Evolutionary conservation across 2,888 invertebrate species (phyloP).

Genomic region (Torymus aiolomorphi): DNA sequence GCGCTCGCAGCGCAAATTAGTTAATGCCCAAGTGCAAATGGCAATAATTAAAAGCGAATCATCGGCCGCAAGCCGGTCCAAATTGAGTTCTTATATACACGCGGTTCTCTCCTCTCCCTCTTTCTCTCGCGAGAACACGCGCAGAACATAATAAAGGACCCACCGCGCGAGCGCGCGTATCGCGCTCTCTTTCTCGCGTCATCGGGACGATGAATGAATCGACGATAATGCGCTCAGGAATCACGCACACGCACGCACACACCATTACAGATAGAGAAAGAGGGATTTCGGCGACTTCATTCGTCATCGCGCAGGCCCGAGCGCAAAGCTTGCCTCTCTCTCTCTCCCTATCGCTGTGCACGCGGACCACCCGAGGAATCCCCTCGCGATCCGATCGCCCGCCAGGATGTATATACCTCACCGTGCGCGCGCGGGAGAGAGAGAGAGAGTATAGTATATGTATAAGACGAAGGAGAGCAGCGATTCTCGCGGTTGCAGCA

Average conservation of each 20-base stretch:
- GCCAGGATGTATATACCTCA: background rate
- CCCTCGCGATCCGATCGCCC: background rate
- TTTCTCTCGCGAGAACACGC: background rate
- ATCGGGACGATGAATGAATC: constrained; percentile 45
- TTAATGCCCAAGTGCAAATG: too few relatives aligned
- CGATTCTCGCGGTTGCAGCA: too few relatives aligned
- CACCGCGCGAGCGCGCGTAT: constrained; percentile 11
- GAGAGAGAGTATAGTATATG: background rate
- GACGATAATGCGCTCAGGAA: constrained; percentile 54
- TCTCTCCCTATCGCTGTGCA: background rate
- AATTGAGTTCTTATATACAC: constrained; percentile 22
- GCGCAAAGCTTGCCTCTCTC: background rate
- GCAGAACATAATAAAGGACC: constrained; percentile 18
- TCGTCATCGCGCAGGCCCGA: constrained; percentile 35
- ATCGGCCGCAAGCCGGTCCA: too few relatives aligned
- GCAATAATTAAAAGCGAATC: too few relatives aligned
- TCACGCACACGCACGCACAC: constrained; percentile 3
- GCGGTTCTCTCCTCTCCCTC: too few relatives aligned
- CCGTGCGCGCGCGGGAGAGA: background rate
- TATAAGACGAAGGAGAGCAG: constrained; percentile 2
- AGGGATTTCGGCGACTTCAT: constrained; percentile 53
- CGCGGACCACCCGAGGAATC: constrained; percentile 34
- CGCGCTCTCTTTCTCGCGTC: constrained; percentile 20
- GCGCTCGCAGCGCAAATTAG: too few relatives aligned
- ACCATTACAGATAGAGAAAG: constrained; percentile 46